phyloP scores from a whole-genome alignment of 2,888 invertebrate species.

The Meloe dianella region DNA sequence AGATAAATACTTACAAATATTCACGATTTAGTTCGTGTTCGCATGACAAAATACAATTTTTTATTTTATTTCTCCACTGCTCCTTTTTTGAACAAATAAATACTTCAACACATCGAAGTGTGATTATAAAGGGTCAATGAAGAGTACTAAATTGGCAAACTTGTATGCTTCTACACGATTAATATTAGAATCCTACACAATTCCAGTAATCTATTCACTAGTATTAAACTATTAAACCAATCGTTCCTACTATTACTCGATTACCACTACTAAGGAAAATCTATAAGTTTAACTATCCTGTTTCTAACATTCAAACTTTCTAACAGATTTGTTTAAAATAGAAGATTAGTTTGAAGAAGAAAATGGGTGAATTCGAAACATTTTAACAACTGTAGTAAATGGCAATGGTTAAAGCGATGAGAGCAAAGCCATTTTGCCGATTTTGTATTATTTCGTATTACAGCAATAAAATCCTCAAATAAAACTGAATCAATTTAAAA shows the following conservation, averaged over 20 bases:
- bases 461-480: too few relatives aligned
- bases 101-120: not conserved
- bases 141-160: slow-evolving; percentile 29
- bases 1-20: not conserved
- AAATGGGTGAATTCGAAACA: not conserved
- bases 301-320: not conserved
- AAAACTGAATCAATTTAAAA: not conserved
- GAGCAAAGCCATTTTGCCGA: too few relatives aligned
- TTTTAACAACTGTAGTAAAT: too few relatives aligned
- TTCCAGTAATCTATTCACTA: slow-evolving; percentile 50
- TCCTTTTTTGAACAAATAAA: not conserved
- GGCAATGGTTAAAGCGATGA: too few relatives aligned
- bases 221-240: slow-evolving; percentile 54
- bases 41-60: not conserved
- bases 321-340: not conserved
- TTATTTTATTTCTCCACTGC: not conserved
- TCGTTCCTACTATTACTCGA: slow-evolving; percentile 36
- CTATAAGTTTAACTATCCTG: not conserved
- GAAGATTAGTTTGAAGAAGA: not conserved
- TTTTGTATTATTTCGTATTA: too few relatives aligned
- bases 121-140: slow-evolving; percentile 5
- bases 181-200: slow-evolving; percentile 4
- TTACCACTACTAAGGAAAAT: not conserved
- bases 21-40: not conserved
- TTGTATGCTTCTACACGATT: slow-evolving; percentile 16